A percentile compares a stretch with the other conserved stretches of the same genome.
phyloP scores from a whole-genome alignment of 1,140 invertebrate genomes.

The Theocolax elegans region DNA sequence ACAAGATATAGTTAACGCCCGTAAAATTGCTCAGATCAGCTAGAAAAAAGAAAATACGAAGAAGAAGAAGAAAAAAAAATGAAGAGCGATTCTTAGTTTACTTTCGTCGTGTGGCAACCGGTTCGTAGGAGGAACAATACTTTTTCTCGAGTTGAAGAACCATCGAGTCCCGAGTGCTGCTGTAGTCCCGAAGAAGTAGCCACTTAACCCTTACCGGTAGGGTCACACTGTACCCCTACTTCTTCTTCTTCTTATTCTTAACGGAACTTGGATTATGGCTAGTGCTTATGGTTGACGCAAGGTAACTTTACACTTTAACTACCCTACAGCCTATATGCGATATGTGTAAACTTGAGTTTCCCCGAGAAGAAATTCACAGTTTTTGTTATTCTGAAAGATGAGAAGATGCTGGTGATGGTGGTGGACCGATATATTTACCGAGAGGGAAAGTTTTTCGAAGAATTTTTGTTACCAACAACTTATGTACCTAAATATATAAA shows the following conservation, averaged over 20 bases:
- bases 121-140: conserved; percentile 11
- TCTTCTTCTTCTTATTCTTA: too few relatives aligned
- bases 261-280: not conserved
- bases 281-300: conserved; percentile 12
- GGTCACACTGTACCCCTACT: too few relatives aligned
- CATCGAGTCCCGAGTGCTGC: conserved; percentile 22
- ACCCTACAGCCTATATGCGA: conserved; percentile 7
- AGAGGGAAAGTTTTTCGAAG: too few relatives aligned
- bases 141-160: conserved; percentile 22
- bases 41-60: not conserved
- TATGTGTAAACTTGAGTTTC: too few relatives aligned
- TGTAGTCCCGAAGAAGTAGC: conserved; percentile 18
- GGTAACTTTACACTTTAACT: conserved; percentile 20
- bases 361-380: too few relatives aligned
- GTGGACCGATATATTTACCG: too few relatives aligned
- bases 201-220: conserved; percentile 30
- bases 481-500: too few relatives aligned
- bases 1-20: conserved; percentile 6
- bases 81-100: conserved; percentile 13
- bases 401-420: too few relatives aligned
- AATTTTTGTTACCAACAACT: too few relatives aligned
- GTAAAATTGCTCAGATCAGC: not conserved
- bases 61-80: not conserved
- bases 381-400: too few relatives aligned
- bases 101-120: not conserved